Base-by-base conservation (phyloP, 2,113 vertebrate genomes). In the Ceyx melanurus region DNA sequence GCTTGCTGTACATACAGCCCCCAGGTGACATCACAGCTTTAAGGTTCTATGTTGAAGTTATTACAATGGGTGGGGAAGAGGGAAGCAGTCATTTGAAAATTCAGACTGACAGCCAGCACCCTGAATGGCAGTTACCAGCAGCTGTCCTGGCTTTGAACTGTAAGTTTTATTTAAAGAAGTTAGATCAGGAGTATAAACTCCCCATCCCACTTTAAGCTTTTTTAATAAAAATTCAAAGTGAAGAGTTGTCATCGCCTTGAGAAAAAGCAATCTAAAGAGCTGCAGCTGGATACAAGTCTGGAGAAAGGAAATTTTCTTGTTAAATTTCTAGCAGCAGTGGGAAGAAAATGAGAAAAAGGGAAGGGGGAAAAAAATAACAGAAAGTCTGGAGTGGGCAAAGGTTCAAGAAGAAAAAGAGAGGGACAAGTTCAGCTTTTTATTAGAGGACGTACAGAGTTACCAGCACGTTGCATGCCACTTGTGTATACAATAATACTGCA, bases 191-290 rank as follows among this genome's bases (percentile, higher is more conserved):
- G 25, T n/a, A 89, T 92, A 84, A 94, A 92, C 66, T 92, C 72
- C 43, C 21, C 65, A 93, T 73, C 61, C 72, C 43, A 88, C 61
- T 91, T 96, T 37, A 75, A 88, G 72, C 6, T 72, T 73, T 96
- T 89, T 95, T 88, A 93, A 95, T 93, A 92, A 95, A 92, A 94
- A 88, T 79, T 94, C 85, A 89, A 91, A 93, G 88, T 51, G 48
- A 91, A 67, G 73, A 64, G 50, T 46, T 78, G 68, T 66, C 77
- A 90, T 96, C 86, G 94, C 91, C 91, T 77, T 92, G 82, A 85
- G 84, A 89, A 92, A 95, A 96, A 89, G 78, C 82, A 95, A 86
- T 82, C 0, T 4, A 75, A 93, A 85, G 57, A 90, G 48, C 37
- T 76, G 65, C 74, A 82, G 71, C 33, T 43, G 33, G 35, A 66